phyloP scores from a whole-genome alignment of 2,113 vertebrate genomes.

The Hoplias malabaricus region DNA sequence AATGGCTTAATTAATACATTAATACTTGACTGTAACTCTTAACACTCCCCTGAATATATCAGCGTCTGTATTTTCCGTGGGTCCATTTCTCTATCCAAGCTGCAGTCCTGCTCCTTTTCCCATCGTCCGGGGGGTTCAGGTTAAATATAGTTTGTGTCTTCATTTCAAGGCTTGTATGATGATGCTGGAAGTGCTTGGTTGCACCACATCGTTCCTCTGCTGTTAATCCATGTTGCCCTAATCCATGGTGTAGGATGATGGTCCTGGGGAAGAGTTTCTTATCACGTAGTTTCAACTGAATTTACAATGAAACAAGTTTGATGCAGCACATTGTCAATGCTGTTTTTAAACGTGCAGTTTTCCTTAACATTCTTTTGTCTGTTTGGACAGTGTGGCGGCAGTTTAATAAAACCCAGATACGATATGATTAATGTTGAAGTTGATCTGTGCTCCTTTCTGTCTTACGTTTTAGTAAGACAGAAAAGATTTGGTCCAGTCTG shows the following conservation, averaged over 20 bases:
- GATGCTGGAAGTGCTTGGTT: conserved; percentile 62
- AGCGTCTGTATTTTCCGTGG: not conserved
- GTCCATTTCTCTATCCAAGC: conserved; percentile 14
- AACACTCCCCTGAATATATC: not conserved
- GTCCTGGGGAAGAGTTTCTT: conserved; percentile 22
- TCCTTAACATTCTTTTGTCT: not conserved
- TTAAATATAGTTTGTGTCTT: conserved; percentile 71
- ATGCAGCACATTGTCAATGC: not conserved
- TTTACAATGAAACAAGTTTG: not conserved
- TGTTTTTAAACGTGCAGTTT: too few species aligned
- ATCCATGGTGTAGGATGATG: conserved; percentile 49
- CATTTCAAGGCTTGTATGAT: conserved; percentile 63
- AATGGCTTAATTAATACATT: too few species aligned
- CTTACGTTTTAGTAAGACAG: not conserved
- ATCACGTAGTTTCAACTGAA: not conserved
- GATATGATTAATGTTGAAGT: too few species aligned
- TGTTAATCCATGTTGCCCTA: conserved; percentile 55
- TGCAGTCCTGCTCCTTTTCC: conserved; percentile 48
- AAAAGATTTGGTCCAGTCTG: not conserved
- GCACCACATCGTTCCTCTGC: conserved; percentile 44
- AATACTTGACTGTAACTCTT: not conserved
- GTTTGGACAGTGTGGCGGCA: not conserved
- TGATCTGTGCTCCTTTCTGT: too few species aligned
- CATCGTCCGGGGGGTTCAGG: conserved; percentile 52
- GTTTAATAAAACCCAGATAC: too few species aligned